Base-by-base conservation (phyloP, 35 echinoderm and acorn worm genomes). In the Amphiura filiformis region DNA sequence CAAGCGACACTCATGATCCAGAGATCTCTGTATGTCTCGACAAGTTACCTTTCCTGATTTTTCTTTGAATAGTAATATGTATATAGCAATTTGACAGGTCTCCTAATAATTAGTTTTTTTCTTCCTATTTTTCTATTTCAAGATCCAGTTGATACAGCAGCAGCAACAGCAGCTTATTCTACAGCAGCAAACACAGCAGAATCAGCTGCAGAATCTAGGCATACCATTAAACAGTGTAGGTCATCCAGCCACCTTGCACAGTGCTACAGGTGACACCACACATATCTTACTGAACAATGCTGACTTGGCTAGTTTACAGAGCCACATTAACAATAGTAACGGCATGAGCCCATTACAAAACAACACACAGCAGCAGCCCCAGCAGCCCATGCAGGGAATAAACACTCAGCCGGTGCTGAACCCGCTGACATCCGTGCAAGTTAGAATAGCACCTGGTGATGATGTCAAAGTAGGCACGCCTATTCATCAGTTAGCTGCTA, bases 121-220 rank as follows among this genome's bases (percentile, higher is more conserved):
- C 75, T 35, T 28, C 26, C 26, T 31, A 80, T 39, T 80, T 15
- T 31, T 12, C 12, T 61, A 86, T 41, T 84, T 89, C 30, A 89
- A 80, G 34, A 64, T 78, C 1, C 87, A 86, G 38, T 35, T 87
- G 26, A 76, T 80, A 30, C 34, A 65, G 14, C 92, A 86, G 76
- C 83, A 89, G 77, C 86, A 89, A 56, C 91, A 88, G n/a, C 90
- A 92, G 35, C 57, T 39, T 61, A 75, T 86, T 32, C 78, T 82
- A 22, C 78, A 80, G 76, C 84, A 82, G 39, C 39, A 86, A 7
- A 78, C 83, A 36, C 82, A 82, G 39, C 89, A 85, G 41, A 36
- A 86, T n/a, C 89, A 85, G 7, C 28, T 70, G 2, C 61, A 70
- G 61, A 70, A 3, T 26, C 28, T 70, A 26, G 77, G 22, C 86